Conservation (phyloP, 2,113 vertebrate genomes). For the Gallinago undulata region DNA sequence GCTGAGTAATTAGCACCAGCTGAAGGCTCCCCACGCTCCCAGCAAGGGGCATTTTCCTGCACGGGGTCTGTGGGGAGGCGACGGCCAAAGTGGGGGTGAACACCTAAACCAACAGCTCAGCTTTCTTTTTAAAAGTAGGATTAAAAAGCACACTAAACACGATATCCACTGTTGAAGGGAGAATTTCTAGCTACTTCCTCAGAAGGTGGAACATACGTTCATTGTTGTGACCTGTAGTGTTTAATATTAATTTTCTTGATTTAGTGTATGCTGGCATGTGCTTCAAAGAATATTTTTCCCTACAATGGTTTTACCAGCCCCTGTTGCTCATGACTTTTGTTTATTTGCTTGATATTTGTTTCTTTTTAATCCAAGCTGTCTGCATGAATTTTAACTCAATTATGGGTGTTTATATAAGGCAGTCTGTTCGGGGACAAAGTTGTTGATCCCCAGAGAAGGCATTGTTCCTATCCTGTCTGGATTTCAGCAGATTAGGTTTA, state of each 20-base stretch:
- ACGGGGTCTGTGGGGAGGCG: rapidly evolving
- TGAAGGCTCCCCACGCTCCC: background rate
- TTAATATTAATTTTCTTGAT: constrained; percentile 24
- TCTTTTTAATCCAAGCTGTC: constrained; percentile 53
- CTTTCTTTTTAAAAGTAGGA: background rate
- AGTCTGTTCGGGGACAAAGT: constrained; percentile 55
- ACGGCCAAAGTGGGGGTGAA: background rate
- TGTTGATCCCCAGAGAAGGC: constrained; percentile 57
- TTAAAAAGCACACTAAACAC: background rate
- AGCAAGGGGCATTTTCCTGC: background rate
- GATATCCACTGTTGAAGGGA: background rate
- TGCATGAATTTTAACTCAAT: constrained; percentile 60
- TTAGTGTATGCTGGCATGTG: background rate
- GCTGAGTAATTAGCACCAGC: background rate
- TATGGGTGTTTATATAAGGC: constrained; percentile 57
- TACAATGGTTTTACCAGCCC: background rate
- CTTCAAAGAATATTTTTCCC: background rate
- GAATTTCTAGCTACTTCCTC: background rate
- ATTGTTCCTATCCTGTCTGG: constrained; percentile 50
- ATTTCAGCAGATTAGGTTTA: constrained; percentile 57
- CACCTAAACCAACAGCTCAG: background rate
- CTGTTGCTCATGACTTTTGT: constrained; percentile 39
- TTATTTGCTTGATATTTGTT: constrained; percentile 51
- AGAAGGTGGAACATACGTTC: background rate
- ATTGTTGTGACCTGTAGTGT: background rate